Evolutionary conservation across 2,888 invertebrate species (phyloP).

Genomic region (Pseudolycoriella hygida): DNA sequence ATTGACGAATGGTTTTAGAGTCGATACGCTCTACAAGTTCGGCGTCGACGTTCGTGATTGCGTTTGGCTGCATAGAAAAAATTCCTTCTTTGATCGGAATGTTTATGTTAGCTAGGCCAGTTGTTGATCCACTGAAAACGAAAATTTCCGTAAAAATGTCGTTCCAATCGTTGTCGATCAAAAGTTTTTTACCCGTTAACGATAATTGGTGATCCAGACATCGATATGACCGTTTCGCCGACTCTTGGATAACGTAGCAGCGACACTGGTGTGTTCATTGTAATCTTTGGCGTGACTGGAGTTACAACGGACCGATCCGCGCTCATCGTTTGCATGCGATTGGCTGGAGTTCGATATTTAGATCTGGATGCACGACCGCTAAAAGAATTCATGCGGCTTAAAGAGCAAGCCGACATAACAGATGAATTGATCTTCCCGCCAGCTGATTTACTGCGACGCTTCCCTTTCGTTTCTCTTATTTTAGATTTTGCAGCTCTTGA

Average conservation of each 20-base stretch:
- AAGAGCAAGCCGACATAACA: too few species aligned
- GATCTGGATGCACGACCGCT: background rate
- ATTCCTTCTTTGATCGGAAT: constrained; percentile 27
- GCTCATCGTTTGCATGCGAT: constrained; percentile 21
- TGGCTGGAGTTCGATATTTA: constrained; percentile 3
- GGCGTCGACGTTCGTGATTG: constrained; percentile 18
- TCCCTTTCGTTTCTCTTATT: too few species aligned
- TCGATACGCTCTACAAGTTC: constrained; percentile 22
- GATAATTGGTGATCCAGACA: constrained; percentile 26
- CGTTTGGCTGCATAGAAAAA: constrained; percentile 24
- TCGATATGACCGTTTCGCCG: constrained; percentile 26
- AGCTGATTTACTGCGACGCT: too few species aligned
- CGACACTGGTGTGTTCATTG: constrained; percentile 18
- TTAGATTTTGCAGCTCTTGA: too few species aligned
- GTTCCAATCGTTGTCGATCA: background rate
- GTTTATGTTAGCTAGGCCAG: constrained; percentile 23
- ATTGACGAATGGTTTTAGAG: constrained; percentile 21
- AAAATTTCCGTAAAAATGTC: background rate
- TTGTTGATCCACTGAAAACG: background rate
- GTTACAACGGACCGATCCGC: constrained; percentile 18
- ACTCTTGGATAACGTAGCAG: constrained; percentile 26
- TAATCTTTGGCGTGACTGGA: constrained; percentile 15
- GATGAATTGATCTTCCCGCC: too few species aligned
- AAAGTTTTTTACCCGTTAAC: constrained; percentile 19
- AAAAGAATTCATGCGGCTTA: too few species aligned